Evolutionary conservation across 2,888 invertebrate species (phyloP).

Genomic region (Drosophila pseudotalamancana): DNA sequence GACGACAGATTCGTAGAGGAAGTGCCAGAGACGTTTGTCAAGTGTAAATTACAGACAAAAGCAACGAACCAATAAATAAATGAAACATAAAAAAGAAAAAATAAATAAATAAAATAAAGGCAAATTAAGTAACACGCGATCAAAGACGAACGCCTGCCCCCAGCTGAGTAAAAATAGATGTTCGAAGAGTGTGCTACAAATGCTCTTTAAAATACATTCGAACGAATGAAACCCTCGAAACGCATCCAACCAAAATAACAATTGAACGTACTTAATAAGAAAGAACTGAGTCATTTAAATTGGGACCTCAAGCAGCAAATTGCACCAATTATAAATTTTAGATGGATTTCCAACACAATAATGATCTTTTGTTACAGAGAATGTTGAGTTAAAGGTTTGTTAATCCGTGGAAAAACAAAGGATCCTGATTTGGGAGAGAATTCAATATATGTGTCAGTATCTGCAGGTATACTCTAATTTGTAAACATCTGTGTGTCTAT

Average conservation of each 20-base stretch:
- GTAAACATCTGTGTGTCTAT: too few species aligned
- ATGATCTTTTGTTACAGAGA: too few species aligned
- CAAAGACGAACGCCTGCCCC: slow-evolving; percentile 15
- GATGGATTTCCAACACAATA: neutral
- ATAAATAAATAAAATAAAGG: neutral
- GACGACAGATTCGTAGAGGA: slow-evolving; percentile 27
- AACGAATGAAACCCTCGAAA: slow-evolving; percentile 8
- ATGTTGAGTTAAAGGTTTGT: too few species aligned
- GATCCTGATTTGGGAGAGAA: too few species aligned
- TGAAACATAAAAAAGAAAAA: neutral
- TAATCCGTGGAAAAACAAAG: too few species aligned
- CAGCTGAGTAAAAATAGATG: slow-evolving; percentile 46
- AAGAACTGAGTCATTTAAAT: neutral
- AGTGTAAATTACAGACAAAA: slow-evolving; percentile 60
- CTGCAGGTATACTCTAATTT: too few species aligned
- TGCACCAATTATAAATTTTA: neutral
- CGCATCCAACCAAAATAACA: slow-evolving; percentile 27
- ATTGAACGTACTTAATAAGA: slow-evolving; percentile 1
- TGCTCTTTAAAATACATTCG: slow-evolving; percentile 21
- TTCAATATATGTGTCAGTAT: too few species aligned
- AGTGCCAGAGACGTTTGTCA: slow-evolving; percentile 44
- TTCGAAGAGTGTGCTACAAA: slow-evolving; percentile 1
- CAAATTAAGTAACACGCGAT: slow-evolving; percentile 37
- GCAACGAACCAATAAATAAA: slow-evolving; percentile 5
- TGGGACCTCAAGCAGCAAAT: neutral